Percentiles rank a stretch among this genome's conserved stretches.
These are phyloP conservation scores for Hippopotamyrus pictus DNA, from an alignment of 2,797 vertebrate genomes.

Conservation along the genomic window DNA sequence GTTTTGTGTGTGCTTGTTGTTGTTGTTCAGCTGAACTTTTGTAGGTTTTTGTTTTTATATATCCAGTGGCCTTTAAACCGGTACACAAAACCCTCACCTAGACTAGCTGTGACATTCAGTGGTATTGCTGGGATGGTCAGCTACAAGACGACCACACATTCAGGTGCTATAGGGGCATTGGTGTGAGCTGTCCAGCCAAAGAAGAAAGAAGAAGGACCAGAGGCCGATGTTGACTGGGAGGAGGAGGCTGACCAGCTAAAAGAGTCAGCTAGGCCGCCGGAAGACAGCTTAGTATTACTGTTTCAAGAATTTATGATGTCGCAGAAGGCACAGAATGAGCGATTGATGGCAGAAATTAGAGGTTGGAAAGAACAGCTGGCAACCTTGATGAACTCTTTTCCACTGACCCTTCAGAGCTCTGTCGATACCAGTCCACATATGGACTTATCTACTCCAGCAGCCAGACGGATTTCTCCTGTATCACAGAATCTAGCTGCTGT, in stretches of 20 bases:
- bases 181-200: background rate
- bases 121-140: background rate
- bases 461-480: background rate
- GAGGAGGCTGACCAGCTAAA: background rate
- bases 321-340: background rate
- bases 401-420: background rate
- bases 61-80: background rate
- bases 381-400: background rate
- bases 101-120: background rate
- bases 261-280: background rate
- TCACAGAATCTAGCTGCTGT: background rate
- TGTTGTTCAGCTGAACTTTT: background rate
- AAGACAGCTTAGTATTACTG: background rate
- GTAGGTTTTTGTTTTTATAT: background rate
- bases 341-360: background rate
- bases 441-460: background rate
- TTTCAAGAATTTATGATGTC: background rate
- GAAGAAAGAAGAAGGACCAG: background rate
- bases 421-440: background rate
- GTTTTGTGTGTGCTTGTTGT: background rate
- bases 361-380: background rate
- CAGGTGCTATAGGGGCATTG: background rate
- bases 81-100: background rate
- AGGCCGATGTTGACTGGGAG: background rate
- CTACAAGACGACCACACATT: background rate